Evolutionary conservation across 2,888 invertebrate genomes (phyloP).

Genomic region (Nomada fucata): DNA sequence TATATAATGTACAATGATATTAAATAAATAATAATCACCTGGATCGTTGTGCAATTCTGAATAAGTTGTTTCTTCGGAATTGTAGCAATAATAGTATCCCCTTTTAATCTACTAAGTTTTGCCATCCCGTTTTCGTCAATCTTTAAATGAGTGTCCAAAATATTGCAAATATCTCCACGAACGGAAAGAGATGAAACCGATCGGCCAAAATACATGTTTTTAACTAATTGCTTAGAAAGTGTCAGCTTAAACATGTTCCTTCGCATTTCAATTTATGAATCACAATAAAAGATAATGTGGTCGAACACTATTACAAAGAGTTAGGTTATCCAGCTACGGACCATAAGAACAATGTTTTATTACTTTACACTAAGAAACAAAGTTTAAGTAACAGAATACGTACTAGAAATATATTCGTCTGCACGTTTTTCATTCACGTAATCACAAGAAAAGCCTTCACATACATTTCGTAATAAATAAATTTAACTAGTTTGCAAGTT

Average conservation of each 20-base stretch:
- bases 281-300: not conserved
- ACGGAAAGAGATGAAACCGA: not conserved
- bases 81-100: not conserved
- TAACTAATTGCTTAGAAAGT: not conserved
- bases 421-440: not conserved
- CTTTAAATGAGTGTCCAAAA: constrained; percentile 1
- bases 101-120: not conserved
- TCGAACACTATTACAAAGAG: not conserved
- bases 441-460: not conserved
- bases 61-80: not conserved
- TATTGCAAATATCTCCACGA: not conserved
- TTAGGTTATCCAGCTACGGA: not conserved
- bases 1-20: not conserved
- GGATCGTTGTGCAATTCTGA: not conserved
- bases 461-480: not conserved
- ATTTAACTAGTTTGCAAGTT: too few relatives aligned
- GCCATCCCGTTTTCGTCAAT: not conserved
- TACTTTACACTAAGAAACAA: too few relatives aligned
- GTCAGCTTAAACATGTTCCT: constrained; percentile 15
- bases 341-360: not conserved
- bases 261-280: not conserved
- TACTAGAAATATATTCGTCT: not conserved
- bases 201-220: not conserved
- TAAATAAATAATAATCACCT: constrained; percentile 8
- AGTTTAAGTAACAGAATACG: not conserved